Base-by-base conservation (phyloP, 2,113 vertebrate species). In the Kobus ellipsiprymnus region DNA sequence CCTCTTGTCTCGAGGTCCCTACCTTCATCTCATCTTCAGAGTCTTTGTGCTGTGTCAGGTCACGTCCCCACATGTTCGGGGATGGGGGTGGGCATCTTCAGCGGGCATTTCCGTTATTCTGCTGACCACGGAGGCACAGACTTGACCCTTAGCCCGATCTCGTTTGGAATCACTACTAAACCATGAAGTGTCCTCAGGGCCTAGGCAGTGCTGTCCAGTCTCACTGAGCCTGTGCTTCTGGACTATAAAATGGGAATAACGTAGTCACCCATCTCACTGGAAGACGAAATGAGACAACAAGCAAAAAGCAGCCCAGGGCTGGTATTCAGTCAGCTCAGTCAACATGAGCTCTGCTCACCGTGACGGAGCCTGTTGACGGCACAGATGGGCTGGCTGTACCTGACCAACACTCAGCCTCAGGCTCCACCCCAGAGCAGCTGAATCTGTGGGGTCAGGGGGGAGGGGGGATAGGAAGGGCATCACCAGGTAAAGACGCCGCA, bases 281-380 rank as follows among this genome's bases (percentile, higher is more conserved):
- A 55, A 55, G 11, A 17, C 7, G 13, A 30, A 84, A 21, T 17
- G 54, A 74, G 54, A 25, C 64, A 27, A 14, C 7, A 7, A 21
- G 82, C 3, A 4, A 29, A 16, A 13, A 27, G 84, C 19, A 15
- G 50, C 74, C 33, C 29, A 23, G 88, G 67, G 14, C 67, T 30
- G 64, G n/a, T 1, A 7, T 33, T 17, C 17, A 7, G 3, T 6
- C 6, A 3, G 8, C 57, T 7, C 17, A 1, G 14, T 13, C 7
- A 1, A 14, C 0, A 0, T 30, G 0, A 5, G 54, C 15, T 19
- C 64, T 8, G 7, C 33, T 46, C 2, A 1, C 14, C 0, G 1
- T 40, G 80, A 8, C 1, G 30, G 52, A 36, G 23, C 40, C 64
- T 3, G 30, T 29, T 29, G 15, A 3, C 3, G 16, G 40, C 40